Percentiles rank a stretch among this genome's conserved stretches.
phyloP scores from a whole-genome alignment of 2,888 invertebrate species.

The Steinernema carpocapsae region DNA sequence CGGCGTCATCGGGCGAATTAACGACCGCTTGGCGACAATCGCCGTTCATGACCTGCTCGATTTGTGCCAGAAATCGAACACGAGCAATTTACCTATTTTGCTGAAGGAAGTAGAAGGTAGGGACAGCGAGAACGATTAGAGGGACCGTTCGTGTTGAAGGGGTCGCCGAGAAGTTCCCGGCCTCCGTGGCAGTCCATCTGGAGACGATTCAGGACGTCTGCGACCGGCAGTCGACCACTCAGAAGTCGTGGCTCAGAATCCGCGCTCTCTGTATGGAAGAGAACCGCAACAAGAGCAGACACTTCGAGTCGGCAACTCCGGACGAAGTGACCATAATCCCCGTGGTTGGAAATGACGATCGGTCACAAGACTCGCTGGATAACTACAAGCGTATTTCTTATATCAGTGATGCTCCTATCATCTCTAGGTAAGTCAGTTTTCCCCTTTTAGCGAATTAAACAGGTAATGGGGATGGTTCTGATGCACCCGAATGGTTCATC shows the following conservation, averaged over 20 bases:
- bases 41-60: slow-evolving; percentile 54
- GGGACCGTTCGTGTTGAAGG: slow-evolving; percentile 37
- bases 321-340: slow-evolving; percentile 22
- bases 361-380: slow-evolving; percentile 16
- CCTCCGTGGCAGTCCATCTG: slow-evolving; percentile 44
- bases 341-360: slow-evolving; percentile 5
- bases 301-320: not conserved
- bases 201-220: slow-evolving; percentile 40
- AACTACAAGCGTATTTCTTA: not conserved
- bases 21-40: slow-evolving; percentile 49
- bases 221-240: slow-evolving; percentile 40
- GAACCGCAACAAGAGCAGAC: slow-evolving; percentile 12
- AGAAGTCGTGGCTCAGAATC: slow-evolving; percentile 33
- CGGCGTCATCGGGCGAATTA: slow-evolving; percentile 56
- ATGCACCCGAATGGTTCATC: no score
- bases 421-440: slow-evolving; percentile 1
- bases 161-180: slow-evolving; percentile 47
- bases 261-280: slow-evolving; percentile 29
- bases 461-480: no score
- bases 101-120: slow-evolving; percentile 61
- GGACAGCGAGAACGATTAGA: not conserved
- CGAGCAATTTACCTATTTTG: slow-evolving; percentile 47
- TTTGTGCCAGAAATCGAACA: slow-evolving; percentile 46
- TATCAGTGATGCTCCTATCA: slow-evolving; percentile 19
- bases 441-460: no score